Evolutionary conservation across 2,113 vertebrate genomes (phyloP).

Genomic region (Amblyopsis rosae): DNA sequence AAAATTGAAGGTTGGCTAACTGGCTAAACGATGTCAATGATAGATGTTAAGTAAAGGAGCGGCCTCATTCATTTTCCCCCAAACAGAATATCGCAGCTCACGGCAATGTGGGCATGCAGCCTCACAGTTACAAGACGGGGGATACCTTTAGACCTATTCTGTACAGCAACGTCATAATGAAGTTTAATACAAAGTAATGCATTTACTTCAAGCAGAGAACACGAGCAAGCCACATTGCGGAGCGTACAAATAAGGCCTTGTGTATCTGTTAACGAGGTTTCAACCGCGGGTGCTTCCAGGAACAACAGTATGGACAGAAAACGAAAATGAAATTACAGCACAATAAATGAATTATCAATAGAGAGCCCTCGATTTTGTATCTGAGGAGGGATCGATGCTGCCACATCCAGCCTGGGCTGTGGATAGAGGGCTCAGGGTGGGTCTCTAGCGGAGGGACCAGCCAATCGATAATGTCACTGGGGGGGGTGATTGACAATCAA

Average conservation of each 20-base stretch:
- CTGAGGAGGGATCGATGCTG: conserved; percentile 61
- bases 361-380: conserved; percentile 68
- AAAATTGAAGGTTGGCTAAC: conserved; percentile 27
- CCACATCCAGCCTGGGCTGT: conserved; percentile 44
- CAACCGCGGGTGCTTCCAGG: conserved; percentile 55
- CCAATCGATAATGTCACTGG: conserved; percentile 62
- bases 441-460: conserved; percentile 39
- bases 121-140: conserved; percentile 6
- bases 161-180: conserved; percentile 33
- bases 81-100: conserved; percentile 17
- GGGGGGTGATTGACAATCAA: conserved; percentile 72
- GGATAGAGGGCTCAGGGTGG: conserved; percentile 43
- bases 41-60: neutral
- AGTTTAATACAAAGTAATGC: conserved; percentile 27
- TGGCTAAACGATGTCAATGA: conserved; percentile 22
- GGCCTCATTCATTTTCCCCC: neutral
- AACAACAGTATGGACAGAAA: conserved; percentile 65
- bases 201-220: conserved; percentile 24
- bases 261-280: conserved; percentile 59
- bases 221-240: conserved; percentile 24
- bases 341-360: conserved; percentile 76
- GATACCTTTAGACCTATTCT: conserved; percentile 31
- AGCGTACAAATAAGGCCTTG: conserved; percentile 33
- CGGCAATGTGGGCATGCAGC: conserved; percentile 14
- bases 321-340: conserved; percentile 76